Evolutionary conservation across 92 coral and sea anemone species (phyloP).

Genomic region (Heliopora coerulea): DNA sequence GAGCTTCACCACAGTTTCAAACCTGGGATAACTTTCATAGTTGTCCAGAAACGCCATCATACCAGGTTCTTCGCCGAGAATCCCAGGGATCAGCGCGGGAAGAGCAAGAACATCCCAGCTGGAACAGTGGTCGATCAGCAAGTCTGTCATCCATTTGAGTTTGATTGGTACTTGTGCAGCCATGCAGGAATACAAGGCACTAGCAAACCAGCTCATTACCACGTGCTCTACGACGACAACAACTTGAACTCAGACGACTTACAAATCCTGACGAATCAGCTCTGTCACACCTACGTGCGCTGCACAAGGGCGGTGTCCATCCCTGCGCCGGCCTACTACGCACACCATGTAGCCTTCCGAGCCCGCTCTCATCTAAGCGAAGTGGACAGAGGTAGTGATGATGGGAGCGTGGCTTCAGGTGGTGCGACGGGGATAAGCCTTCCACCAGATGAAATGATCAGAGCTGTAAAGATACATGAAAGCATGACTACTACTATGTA

Average conservation of each 20-base stretch:
- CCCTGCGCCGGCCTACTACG: slow-evolving; percentile 44
- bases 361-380: slow-evolving; percentile 36
- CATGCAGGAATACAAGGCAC: slow-evolving; percentile 48
- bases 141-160: slow-evolving; percentile 47
- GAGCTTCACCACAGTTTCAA: background rate
- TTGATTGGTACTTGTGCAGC: slow-evolving; percentile 51
- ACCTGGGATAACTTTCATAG: slow-evolving; percentile 48
- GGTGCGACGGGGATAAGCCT: background rate
- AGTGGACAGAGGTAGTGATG: background rate
- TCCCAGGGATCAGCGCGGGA: slow-evolving; percentile 28
- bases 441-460: background rate
- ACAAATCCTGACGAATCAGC: slow-evolving; percentile 30
- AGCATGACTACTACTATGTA: slow-evolving; percentile 63
- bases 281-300: slow-evolving; percentile 40
- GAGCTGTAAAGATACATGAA: slow-evolving; percentile 49
- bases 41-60: slow-evolving; percentile 51
- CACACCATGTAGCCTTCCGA: slow-evolving; percentile 43
- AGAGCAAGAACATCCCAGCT: slow-evolving; percentile 33
- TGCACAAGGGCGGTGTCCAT: slow-evolving; percentile 45
- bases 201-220: slow-evolving; percentile 42
- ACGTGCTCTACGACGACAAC: slow-evolving; percentile 43
- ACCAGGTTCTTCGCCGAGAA: slow-evolving; percentile 30
- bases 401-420: background rate
- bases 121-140: slow-evolving; percentile 47
- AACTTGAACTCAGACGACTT: slow-evolving; percentile 19